Base-by-base conservation (phyloP, 1,140 invertebrate genomes). In the Saccostrea glomerata region DNA sequence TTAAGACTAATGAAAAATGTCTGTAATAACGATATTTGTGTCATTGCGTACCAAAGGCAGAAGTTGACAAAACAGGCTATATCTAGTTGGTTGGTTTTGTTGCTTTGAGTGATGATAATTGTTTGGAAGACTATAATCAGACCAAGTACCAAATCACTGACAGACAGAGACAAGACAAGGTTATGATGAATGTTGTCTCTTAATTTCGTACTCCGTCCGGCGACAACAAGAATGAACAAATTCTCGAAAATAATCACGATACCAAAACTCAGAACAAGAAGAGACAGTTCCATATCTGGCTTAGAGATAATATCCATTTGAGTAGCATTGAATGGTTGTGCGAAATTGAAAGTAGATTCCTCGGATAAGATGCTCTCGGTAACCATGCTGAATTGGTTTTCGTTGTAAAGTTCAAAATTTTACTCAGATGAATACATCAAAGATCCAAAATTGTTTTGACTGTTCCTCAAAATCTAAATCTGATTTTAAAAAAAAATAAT, bases 1-100 rank as follows among this genome's bases (percentile, higher is more conserved):
- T 66, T 66, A 17, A 66, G 60, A 66, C 60, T 66, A 9, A 66
- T 66, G 60, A 20, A 66, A 66, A 66, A 66, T 66, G 60, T 66
- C 17, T 66, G 60, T 17, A 66, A 20, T 66, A 66, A 66, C 23
- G 60, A 66, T 20, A 23, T 66, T 20, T n/a, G 60, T n/a, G 20
- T n/a, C 20, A 20, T 4, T 23, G 20, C 20, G 15, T 20, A 17
- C 60, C 20, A n/a, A 9, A 66, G 20, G 17, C 60, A 66, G 23
- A 66, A 66, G 20, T 66, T n/a, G 3, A 66, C 60, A 66, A 9
- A 20, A 66, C 60, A 66, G 20, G 20, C 60, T 66, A 66, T 0
- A 23, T 66, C 23, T 17, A n/a, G 7, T 20, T 20, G 20, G 23
- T 66, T 66, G 20, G 20, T n/a, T 20, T 66, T 23, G 4, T 66